Percentiles rank a stretch among this genome's conserved stretches.
These are phyloP conservation scores for Akabosia matsudoensis DNA, from an alignment of 1,140 invertebrate species.

Conservation along the genomic window DNA sequence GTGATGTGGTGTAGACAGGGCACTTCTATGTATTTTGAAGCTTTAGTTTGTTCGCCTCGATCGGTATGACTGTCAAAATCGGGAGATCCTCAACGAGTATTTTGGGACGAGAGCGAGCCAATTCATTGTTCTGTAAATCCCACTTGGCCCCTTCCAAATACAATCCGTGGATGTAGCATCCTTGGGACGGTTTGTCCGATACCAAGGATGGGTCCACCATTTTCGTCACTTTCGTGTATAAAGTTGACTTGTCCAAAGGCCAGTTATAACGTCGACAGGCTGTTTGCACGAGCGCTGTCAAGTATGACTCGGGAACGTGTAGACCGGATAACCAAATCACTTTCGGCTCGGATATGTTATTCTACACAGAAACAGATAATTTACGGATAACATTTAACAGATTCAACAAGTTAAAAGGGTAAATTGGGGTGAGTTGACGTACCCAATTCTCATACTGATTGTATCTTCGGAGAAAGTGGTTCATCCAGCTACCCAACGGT, in stretches of 20 bases:
- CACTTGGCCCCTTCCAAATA: conserved; percentile 87
- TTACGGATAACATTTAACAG: background rate
- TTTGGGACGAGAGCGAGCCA: conserved; percentile 74
- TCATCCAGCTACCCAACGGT: conserved; percentile 78
- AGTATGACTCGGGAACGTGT: conserved; percentile 83
- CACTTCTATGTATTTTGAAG: conserved; percentile 79
- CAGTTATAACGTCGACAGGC: conserved; percentile 80
- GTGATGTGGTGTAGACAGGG: conserved; percentile 82
- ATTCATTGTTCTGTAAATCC: conserved; percentile 67
- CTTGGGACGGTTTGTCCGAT: conserved; percentile 51
- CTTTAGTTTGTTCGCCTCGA: conserved; percentile 77
- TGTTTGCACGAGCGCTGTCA: conserved; percentile 79
- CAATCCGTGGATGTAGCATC: conserved; percentile 79
- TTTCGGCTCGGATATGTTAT: conserved; percentile 64
- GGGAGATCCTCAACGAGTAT: conserved; percentile 78
- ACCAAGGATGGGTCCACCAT: conserved; percentile 51
- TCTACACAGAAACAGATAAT: conserved; percentile 49
- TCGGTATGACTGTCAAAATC: conserved; percentile 76
- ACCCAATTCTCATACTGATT: conserved; percentile 75
- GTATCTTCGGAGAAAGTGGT: conserved; percentile 70
- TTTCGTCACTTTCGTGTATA: conserved; percentile 74
- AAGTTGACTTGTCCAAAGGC: conserved; percentile 78
- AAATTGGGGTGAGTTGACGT: too few species aligned
- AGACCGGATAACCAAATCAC: conserved; percentile 88
- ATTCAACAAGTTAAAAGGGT: too few species aligned